A percentile compares a stretch with the other conserved stretches of the same genome.
Evolutionary conservation across 30 jellyfish, hydroid and myxozoan species (phyloP).

Genomic region (Turritopsis rubra): DNA sequence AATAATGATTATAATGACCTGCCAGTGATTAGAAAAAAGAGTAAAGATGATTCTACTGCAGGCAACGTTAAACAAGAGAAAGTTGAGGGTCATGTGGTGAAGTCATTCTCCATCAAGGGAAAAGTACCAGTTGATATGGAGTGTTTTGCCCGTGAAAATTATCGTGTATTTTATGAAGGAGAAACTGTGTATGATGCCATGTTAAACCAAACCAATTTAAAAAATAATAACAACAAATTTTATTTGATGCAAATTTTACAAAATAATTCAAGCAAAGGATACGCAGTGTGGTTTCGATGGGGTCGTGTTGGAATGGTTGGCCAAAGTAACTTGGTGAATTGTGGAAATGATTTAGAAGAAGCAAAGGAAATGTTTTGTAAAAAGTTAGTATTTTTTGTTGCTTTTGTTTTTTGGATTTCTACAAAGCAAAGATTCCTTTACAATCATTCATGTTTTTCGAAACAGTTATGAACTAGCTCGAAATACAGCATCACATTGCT

Average conservation of each 20-base stretch:
- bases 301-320: slow-evolving; percentile 90
- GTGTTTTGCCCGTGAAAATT: slow-evolving; percentile 59
- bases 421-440: not conserved
- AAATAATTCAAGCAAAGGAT: slow-evolving; percentile 52
- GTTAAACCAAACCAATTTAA: slow-evolving; percentile 88
- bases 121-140: slow-evolving; percentile 81
- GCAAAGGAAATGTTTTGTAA: slow-evolving; percentile 72
- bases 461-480: not conserved
- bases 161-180: slow-evolving; percentile 68
- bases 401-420: not conserved
- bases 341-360: slow-evolving; percentile 63
- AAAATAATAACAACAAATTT: slow-evolving; percentile 85
- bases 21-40: not conserved
- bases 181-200: slow-evolving; percentile 75
- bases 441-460: not conserved
- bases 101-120: slow-evolving; percentile 64
- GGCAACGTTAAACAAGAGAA: not conserved
- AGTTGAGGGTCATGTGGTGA: slow-evolving; percentile 13
- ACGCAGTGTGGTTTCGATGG: slow-evolving; percentile 98
- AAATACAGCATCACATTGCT: too few relatives aligned
- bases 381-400: slow-evolving; percentile 36
- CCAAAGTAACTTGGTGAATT: slow-evolving; percentile 47
- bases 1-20: not conserved
- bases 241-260: slow-evolving; percentile 74
- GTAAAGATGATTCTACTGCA: slow-evolving; percentile 16